Conservation (phyloP, 2,113 vertebrate species). For the Hyaena hyaena region DNA sequence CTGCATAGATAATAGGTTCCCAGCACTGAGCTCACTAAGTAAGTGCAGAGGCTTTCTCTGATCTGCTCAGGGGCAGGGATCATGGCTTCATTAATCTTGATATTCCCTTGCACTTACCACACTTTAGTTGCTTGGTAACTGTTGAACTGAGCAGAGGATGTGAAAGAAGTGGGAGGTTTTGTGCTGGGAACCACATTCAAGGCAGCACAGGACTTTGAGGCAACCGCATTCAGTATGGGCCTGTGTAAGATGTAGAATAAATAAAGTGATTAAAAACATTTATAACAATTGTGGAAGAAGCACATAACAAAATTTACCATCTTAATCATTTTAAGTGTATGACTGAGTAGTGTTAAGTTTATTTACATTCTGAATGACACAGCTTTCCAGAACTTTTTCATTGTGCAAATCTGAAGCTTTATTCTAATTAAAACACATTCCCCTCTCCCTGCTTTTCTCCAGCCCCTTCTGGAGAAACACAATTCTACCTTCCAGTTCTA, state of each 20-base stretch:
- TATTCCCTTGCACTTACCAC: neutral
- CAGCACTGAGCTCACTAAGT: neutral
- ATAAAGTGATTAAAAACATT: slow-evolving; percentile 21
- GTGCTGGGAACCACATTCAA: neutral
- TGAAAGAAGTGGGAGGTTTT: neutral
- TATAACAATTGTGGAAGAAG: neutral
- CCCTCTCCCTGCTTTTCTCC: neutral
- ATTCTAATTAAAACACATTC: neutral
- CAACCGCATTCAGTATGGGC: neutral
- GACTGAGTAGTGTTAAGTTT: neutral
- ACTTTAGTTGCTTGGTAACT: neutral
- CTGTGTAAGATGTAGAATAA: neutral
- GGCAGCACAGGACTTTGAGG: neutral
- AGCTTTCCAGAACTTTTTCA: neutral
- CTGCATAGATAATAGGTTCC: neutral
- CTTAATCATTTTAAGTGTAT: neutral
- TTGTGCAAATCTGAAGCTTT: neutral
- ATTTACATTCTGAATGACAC: neutral
- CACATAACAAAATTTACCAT: neutral
- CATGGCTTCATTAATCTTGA: neutral
- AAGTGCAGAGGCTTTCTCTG: neutral
- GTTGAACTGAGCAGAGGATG: neutral
- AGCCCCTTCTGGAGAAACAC: neutral
- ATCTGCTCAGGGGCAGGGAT: neutral
- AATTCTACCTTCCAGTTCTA: neutral